A percentile compares a stretch with the other conserved stretches of the same genome.
These are phyloP conservation scores for Teinopalpus imperialis DNA, from an alignment of 2,888 invertebrate genomes.

Conservation along the genomic window DNA sequence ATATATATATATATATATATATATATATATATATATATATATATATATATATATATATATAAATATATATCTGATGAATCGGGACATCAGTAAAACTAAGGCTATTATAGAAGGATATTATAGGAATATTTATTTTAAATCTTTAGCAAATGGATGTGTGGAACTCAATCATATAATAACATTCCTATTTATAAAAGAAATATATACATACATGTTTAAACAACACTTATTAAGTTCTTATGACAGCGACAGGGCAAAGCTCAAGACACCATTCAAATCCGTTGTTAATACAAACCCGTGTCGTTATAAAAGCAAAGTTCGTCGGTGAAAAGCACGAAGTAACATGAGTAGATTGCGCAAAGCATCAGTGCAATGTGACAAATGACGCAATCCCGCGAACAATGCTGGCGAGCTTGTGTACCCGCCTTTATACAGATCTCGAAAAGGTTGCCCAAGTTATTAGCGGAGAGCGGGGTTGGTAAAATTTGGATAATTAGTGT, in stretches of 20 bases:
- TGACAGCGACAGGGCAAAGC: constrained; percentile 11
- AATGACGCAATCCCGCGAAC: constrained; percentile 69
- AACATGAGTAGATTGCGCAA: constrained; percentile 58
- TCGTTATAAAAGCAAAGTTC: constrained; percentile 48
- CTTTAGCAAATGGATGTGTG: neutral
- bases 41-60: no score
- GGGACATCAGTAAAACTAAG: no score
- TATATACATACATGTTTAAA: neutral
- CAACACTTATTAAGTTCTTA: constrained; percentile 1
- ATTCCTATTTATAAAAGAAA: no score
- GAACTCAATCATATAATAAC: neutral
- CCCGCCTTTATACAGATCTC: constrained; percentile 33
- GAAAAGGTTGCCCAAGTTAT: constrained; percentile 27
- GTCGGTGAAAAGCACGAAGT: constrained; percentile 52
- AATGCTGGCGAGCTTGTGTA: constrained; percentile 57
- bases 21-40: no score
- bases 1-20: no score
- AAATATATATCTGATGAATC: no score
- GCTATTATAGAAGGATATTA: no score
- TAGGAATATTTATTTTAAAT: no score
- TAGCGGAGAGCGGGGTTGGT: constrained; percentile 7
- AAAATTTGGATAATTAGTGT: no score
- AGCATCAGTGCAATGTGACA: constrained; percentile 60
- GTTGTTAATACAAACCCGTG: constrained; percentile 45
- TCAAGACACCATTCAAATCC: constrained; percentile 40